Evolutionary conservation across 2,113 vertebrate genomes (phyloP), one percentile per base, ranked within the genome.

Genomic region (Caloenas nicobarica): DNA sequence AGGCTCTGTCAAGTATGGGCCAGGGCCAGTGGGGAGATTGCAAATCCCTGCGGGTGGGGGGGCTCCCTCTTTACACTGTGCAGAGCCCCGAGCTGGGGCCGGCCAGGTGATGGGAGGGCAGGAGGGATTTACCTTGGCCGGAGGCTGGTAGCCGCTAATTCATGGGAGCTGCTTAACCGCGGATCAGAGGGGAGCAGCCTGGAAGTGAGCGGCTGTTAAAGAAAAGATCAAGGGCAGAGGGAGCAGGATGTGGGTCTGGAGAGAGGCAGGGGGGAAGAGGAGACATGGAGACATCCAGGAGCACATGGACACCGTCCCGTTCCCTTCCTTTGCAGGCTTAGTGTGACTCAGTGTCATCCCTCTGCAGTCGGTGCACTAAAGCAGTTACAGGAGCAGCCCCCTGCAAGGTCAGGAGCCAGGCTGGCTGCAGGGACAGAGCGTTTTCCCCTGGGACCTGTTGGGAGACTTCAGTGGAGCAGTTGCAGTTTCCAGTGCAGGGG

Each of bases 1-100:
- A 94, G 93, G 85, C 88, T 82, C 88, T 90, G 95, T 74, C 94
- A 89, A 97, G 95, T 96, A 71, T 90, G 89, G 1, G 34, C 84
- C 9, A 11, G 94, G 93, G 95, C 93, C 76, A 3, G 1, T 33
- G 15, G 26, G 90, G 79, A 96, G 88, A 81, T 19, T 71, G 71
- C 85, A 93, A 89, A 96, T 89, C 93, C 84, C 86, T 38, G 86
- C 3, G 86, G 84, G 73, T 8, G 56, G 68, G 61, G 78, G 86
- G 76, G 87, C 17, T 88, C 70, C 29, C 36, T 80, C 77, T 78
- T 89, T 54, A 58, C 74, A 38, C 72, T 76, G 72, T 61, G 89
- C 76, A 87, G 88, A 86, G 15, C 72, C 86, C 86, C 4, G 79
- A 31, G 88, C 83, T 54, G 81, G 74, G 62, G 57, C 84, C 6